Conservation (phyloP, 35 echinoderm and acorn worm species). For the Lytechinus pictus region DNA sequence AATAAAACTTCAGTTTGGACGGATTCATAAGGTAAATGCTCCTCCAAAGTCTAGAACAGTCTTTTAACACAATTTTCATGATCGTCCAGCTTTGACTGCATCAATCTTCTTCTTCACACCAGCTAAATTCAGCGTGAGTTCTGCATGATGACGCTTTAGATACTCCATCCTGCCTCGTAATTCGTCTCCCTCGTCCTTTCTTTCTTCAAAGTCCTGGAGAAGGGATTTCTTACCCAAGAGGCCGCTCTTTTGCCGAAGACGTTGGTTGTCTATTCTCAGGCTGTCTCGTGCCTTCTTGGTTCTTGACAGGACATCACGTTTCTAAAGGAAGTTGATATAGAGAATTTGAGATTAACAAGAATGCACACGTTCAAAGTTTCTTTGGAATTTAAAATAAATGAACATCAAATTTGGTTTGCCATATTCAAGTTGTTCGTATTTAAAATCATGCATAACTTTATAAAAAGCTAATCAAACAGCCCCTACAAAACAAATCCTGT, state of each 20-base stretch:
- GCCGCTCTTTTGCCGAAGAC: constrained; percentile 78
- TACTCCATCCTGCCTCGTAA: constrained; percentile 72
- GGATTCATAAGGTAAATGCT: neutral
- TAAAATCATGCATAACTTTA: no score
- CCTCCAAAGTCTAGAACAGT: neutral
- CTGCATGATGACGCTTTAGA: constrained; percentile 88
- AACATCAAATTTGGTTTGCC: no score
- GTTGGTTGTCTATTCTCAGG: constrained; percentile 90
- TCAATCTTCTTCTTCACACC: constrained; percentile 94
- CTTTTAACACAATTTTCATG: neutral
- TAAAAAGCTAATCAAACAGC: no score
- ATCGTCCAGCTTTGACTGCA: constrained; percentile 55
- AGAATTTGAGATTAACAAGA: neutral
- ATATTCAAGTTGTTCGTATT: no score
- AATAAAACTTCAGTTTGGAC: neutral
- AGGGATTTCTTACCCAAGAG: constrained; percentile 87
- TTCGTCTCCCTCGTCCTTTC: constrained; percentile 92
- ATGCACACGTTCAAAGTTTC: no score
- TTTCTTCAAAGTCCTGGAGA: constrained; percentile 89
- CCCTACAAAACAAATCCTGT: no score
- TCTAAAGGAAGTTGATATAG: constrained; percentile 50
- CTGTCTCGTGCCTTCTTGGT: constrained; percentile 93
- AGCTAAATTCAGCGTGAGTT: constrained; percentile 75
- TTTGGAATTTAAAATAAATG: no score
- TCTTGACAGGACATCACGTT: constrained; percentile 88